phyloP scores from a whole-genome alignment of 1,140 invertebrate species.

The Trichonephila clavipes region DNA sequence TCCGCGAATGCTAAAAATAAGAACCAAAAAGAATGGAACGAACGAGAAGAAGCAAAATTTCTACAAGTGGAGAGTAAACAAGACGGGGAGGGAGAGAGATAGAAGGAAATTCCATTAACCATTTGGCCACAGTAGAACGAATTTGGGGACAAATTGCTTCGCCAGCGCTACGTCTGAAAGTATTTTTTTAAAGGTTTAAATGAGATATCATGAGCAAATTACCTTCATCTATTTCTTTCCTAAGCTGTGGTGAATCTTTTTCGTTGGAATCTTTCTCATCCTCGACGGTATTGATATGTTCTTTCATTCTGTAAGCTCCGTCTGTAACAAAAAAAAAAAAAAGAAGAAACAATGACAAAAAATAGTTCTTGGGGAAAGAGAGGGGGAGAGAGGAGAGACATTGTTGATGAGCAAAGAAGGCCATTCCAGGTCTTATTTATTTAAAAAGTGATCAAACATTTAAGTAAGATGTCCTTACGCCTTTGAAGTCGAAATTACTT shows the following conservation, averaged over 20 bases:
- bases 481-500: constrained; percentile 47
- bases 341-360: constrained; percentile 37
- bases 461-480: constrained; percentile 6
- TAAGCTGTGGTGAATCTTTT: constrained; percentile 57
- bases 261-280: constrained; percentile 42
- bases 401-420: constrained; percentile 51
- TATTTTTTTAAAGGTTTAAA: constrained; percentile 68
- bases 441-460: constrained; percentile 73
- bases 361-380: not conserved
- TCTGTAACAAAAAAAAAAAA: not conserved
- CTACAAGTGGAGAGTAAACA: constrained; percentile 1
- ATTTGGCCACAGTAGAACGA: constrained; percentile 32
- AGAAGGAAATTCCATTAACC: constrained; percentile 64
- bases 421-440: constrained; percentile 49
- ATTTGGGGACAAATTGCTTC: constrained; percentile 57
- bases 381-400: not conserved
- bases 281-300: constrained; percentile 73
- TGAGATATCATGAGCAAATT: constrained; percentile 70
- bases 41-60: not conserved
- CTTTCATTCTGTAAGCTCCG: constrained; percentile 61
- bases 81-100: not conserved
- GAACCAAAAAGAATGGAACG: not conserved
- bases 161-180: not conserved
- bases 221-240: constrained; percentile 70
- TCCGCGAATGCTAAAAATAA: constrained; percentile 12